These are phyloP conservation scores for Danaus chrysippus DNA, from an alignment of 2,888 invertebrate genomes.

Conservation along the genomic window DNA sequence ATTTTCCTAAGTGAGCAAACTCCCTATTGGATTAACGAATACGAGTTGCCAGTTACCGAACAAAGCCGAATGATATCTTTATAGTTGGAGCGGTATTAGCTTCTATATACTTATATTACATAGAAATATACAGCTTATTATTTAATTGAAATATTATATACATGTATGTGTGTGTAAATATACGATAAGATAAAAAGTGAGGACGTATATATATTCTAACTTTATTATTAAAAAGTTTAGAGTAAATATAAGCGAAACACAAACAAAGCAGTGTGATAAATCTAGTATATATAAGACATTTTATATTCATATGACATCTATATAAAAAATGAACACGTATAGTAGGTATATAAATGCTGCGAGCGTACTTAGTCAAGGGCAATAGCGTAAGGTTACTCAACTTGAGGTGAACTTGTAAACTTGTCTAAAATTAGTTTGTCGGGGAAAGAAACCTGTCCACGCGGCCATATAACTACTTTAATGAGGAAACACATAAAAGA, in stretches of 20 bases:
- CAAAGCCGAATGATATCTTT: slow-evolving; percentile 6
- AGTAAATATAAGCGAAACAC: too few relatives aligned
- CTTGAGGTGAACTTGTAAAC: slow-evolving; percentile 31
- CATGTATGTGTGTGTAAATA: too few relatives aligned
- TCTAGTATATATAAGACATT: neutral
- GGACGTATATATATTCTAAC: too few relatives aligned
- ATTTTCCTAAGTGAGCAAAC: slow-evolving; percentile 25
- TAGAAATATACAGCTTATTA: neutral
- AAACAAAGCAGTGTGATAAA: too few relatives aligned
- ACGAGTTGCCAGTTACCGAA: slow-evolving; percentile 9
- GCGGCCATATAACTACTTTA: neutral
- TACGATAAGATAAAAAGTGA: too few relatives aligned
- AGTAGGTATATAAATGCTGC: slow-evolving; percentile 1
- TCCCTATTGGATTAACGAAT: slow-evolving; percentile 28
- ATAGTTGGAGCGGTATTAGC: neutral
- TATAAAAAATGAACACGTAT: neutral
- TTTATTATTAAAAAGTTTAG: too few relatives aligned
- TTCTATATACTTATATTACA: neutral
- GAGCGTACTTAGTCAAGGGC: slow-evolving; percentile 27
- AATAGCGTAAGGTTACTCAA: slow-evolving; percentile 28
- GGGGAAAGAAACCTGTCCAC: slow-evolving; percentile 24
- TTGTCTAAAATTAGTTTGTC: slow-evolving; percentile 30
- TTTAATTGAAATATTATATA: too few relatives aligned
- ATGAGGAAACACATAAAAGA: neutral
- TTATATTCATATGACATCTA: neutral